Conservation (phyloP, 2,888 invertebrate species). For the Pheosia gnoma region DNA sequence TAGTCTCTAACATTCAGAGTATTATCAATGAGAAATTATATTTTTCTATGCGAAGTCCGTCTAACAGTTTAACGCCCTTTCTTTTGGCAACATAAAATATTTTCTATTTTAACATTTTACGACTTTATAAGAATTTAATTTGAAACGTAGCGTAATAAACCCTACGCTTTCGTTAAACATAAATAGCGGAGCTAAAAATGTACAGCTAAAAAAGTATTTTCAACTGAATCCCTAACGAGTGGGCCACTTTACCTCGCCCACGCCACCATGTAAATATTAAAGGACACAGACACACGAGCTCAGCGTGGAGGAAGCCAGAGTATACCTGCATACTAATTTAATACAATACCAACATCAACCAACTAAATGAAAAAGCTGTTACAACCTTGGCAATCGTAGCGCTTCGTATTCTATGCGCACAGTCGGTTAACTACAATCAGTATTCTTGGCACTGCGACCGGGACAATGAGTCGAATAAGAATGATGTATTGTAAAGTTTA, state of each 20-base stretch:
- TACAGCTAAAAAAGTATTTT: constrained; percentile 32
- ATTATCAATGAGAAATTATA: background rate
- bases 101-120: background rate
- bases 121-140: constrained; percentile 12
- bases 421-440: constrained; percentile 58
- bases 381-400: constrained; percentile 27
- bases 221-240: constrained; percentile 37
- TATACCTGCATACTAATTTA: constrained; percentile 72
- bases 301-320: constrained; percentile 60
- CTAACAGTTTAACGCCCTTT: background rate
- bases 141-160: constrained; percentile 8
- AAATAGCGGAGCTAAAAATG: constrained; percentile 21
- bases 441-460: constrained; percentile 63
- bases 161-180: constrained; percentile 15
- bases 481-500: constrained; percentile 67
- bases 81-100: background rate
- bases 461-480: constrained; percentile 62
- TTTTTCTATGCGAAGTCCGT: background rate
- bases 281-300: constrained; percentile 64
- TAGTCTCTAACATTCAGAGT: background rate
- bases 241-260: constrained; percentile 34
- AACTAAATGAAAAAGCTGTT: constrained; percentile 48
- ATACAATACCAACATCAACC: constrained; percentile 56
- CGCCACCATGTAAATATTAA: constrained; percentile 58
- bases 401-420: constrained; percentile 35